These are phyloP conservation scores for Pimephales promelas DNA, from an alignment of 2,113 vertebrate species.

Conservation along the genomic window DNA sequence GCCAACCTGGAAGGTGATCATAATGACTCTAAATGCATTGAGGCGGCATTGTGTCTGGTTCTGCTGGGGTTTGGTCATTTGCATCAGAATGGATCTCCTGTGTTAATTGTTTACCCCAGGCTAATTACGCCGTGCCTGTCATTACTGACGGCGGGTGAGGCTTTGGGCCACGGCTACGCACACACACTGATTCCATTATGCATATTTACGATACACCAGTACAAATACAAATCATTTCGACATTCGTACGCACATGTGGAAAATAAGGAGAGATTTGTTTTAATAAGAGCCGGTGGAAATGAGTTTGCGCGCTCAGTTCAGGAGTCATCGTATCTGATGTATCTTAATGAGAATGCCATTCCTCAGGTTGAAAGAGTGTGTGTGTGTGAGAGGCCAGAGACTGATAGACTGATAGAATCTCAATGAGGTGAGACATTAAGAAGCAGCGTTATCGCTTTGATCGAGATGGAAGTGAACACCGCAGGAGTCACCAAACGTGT, in stretches of 20 bases:
- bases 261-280: constrained; percentile 23
- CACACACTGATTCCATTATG: constrained; percentile 27
- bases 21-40: constrained; percentile 74
- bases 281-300: constrained; percentile 34
- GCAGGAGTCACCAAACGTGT: constrained; percentile 30
- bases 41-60: constrained; percentile 69
- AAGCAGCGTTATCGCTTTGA: constrained; percentile 48
- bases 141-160: constrained; percentile 58
- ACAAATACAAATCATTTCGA: constrained; percentile 10
- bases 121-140: constrained; percentile 74
- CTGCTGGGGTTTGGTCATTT: constrained; percentile 70
- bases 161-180: constrained; percentile 38
- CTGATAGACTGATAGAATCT: constrained; percentile 50
- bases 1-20: constrained; percentile 66
- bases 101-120: constrained; percentile 76
- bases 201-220: neutral
- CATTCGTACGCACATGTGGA: constrained; percentile 10
- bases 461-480: constrained; percentile 51
- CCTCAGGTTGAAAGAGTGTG: constrained; percentile 43
- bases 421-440: constrained; percentile 38
- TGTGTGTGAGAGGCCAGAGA: constrained; percentile 45
- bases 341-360: constrained; percentile 51
- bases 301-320: constrained; percentile 9
- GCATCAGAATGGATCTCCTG: constrained; percentile 70
- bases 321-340: constrained; percentile 27